phyloP scores from a whole-genome alignment of 2,797 vertebrate species.

The Muraenolepis orangiensis region DNA sequence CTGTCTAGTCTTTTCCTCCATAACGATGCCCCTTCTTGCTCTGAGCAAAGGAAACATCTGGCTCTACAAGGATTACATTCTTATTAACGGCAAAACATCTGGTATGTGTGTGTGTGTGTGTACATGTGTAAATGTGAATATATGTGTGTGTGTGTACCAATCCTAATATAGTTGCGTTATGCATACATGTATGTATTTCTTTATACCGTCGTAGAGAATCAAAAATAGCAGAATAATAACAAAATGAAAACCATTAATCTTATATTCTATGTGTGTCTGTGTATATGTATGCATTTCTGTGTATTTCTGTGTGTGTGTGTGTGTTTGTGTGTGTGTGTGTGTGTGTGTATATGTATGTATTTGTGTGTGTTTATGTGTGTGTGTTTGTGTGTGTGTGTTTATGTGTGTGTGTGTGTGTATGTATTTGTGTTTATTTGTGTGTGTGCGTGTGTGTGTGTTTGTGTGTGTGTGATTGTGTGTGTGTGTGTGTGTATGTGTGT shows the following conservation, averaged over 20 bases:
- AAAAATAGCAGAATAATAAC: background rate
- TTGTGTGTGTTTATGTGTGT: too few relatives aligned
- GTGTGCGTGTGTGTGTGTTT: slow-evolving; percentile 53
- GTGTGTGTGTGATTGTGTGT: background rate
- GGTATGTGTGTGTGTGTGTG: slow-evolving; percentile 61
- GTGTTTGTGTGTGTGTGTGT: slow-evolving; percentile 55
- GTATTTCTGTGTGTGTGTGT: background rate
- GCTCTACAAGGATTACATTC: slow-evolving; percentile 86
- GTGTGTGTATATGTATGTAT: slow-evolving; percentile 36
- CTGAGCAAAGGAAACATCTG: slow-evolving; percentile 88
- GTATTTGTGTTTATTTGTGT: slow-evolving; percentile 70
- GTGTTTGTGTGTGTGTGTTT: slow-evolving; percentile 53
- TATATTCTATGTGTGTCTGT: slow-evolving; percentile 54
- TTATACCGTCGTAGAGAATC: too few relatives aligned
- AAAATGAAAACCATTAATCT: background rate
- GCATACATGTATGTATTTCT: too few relatives aligned
- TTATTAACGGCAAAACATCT: slow-evolving; percentile 83
- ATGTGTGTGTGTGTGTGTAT: slow-evolving; percentile 18
- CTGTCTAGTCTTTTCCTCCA: slow-evolving; percentile 84
- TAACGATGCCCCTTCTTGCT: slow-evolving; percentile 79
- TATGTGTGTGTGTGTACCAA: slow-evolving; percentile 28
- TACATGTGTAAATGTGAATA: background rate
- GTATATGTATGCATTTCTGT: too few relatives aligned
- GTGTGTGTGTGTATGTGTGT: slow-evolving; percentile 71
- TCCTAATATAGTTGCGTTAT: too few relatives aligned